phyloP scores from a whole-genome alignment of 2,888 invertebrate species.

The Ptilodon capucinus region DNA sequence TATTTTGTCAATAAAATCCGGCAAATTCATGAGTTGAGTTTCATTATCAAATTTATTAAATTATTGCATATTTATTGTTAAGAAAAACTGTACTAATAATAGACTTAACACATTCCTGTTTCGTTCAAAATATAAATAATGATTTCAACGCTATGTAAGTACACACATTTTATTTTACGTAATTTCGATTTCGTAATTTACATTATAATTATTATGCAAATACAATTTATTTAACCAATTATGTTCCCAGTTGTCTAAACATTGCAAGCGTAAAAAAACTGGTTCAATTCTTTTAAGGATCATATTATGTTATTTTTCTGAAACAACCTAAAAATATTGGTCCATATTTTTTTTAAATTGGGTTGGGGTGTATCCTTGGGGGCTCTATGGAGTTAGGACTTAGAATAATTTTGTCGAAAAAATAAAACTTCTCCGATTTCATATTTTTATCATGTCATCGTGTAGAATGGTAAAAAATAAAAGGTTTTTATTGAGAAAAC shows the following conservation, averaged over 20 bases:
- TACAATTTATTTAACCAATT: background rate
- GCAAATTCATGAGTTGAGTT: background rate
- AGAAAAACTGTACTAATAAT: too few species aligned
- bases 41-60: background rate
- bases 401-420: too few species aligned
- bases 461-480: too few species aligned
- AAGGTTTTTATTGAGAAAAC: too few species aligned
- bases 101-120: background rate
- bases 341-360: too few species aligned
- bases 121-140: constrained; percentile 18
- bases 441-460: too few species aligned
- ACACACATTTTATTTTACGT: background rate
- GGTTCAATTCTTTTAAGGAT: too few species aligned
- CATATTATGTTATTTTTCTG: too few species aligned
- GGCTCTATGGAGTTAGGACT: too few species aligned
- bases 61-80: background rate
- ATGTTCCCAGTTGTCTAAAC: background rate
- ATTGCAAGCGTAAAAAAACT: background rate
- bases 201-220: background rate
- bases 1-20: background rate
- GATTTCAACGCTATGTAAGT: constrained; percentile 43
- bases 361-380: too few species aligned
- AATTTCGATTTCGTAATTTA: background rate
- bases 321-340: too few species aligned
- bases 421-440: too few species aligned